phyloP scores from a whole-genome alignment of 2,113 vertebrate species.

The Calypte anna region DNA sequence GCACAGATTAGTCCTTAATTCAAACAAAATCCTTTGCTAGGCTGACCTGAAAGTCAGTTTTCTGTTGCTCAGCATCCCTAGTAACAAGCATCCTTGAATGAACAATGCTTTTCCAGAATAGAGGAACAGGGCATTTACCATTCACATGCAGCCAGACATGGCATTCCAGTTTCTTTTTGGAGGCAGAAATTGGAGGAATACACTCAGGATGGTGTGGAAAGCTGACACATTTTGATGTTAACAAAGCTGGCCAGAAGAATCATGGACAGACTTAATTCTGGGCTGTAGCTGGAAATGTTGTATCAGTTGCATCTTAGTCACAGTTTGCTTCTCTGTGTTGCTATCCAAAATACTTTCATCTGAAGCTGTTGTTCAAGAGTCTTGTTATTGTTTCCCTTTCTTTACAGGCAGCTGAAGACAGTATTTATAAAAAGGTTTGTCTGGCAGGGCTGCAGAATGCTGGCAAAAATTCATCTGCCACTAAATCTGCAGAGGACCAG shows the following conservation, averaged over 20 bases:
- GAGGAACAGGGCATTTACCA: neutral
- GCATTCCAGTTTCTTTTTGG: neutral
- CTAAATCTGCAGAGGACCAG: neutral
- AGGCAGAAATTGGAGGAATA: neutral
- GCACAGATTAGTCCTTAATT: neutral
- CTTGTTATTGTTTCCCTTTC: neutral
- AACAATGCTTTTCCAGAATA: neutral
- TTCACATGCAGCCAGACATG: neutral
- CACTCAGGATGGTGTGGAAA: neutral
- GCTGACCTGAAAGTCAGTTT: neutral
- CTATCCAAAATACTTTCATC: neutral
- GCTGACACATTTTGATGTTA: neutral
- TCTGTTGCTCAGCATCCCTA: neutral
- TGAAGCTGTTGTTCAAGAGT: neutral
- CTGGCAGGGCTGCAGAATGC: neutral
- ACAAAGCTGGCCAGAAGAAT: neutral
- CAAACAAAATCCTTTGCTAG: constrained; percentile 26
- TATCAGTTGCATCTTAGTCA: neutral
- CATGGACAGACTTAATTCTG: neutral
- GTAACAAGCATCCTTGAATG: neutral
- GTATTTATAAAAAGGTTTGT: neutral
- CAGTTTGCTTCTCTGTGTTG: neutral
- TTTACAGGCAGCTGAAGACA: neutral
- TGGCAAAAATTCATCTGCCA: neutral
- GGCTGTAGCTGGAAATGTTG: neutral